Evolutionary conservation across 1,140 invertebrate species (phyloP), one percentile per base, ranked within the genome.

Genomic region (Papilio machaon): DNA sequence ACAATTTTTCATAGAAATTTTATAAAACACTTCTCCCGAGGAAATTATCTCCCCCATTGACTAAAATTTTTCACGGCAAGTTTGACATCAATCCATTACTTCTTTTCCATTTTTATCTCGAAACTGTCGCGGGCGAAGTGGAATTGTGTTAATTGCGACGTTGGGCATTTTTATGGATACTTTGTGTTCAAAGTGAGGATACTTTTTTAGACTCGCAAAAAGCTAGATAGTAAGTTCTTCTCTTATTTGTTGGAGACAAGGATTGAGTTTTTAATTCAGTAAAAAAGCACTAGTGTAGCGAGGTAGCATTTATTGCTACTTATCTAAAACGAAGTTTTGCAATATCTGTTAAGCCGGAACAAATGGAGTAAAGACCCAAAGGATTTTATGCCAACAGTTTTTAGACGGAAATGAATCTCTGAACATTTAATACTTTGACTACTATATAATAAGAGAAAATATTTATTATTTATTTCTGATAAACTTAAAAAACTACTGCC

Each of bases 51-150:
- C 89, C 90, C 90, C 90, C 92, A 93, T 94, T 93, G 93, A 93
- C 91, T 92, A 91, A 92, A 91, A 92, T 92, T 94, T 93, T 93
- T 93, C 91, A 92, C 90, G 85, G 91, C 87, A 91, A 94, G 92
- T 93, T 93, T 93, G 92, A 92, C 93, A 93, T 93, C 91, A 93
- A 93, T 94, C 92, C 90, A 93, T 93, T 94, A 92, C 85, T 88
- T 93, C 88, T 87, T 91, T 89, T 85, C 81, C 87, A 90, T 87
- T 92, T 94, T 93, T 93, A 94, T 94, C 91, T 92, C 80, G 82
- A 83, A 86, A 89, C 86, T 88, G 86, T 90, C 90, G 86, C 88
- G 82, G 58, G 84, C 80, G 82, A 87, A 87, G 90, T 89, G 86
- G 88, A 89, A 91, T 91, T 91, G 92, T 92, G 91, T 91, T 92